phyloP scores from a whole-genome alignment of 2,113 vertebrate species.

The Rostratula benghalensis region DNA sequence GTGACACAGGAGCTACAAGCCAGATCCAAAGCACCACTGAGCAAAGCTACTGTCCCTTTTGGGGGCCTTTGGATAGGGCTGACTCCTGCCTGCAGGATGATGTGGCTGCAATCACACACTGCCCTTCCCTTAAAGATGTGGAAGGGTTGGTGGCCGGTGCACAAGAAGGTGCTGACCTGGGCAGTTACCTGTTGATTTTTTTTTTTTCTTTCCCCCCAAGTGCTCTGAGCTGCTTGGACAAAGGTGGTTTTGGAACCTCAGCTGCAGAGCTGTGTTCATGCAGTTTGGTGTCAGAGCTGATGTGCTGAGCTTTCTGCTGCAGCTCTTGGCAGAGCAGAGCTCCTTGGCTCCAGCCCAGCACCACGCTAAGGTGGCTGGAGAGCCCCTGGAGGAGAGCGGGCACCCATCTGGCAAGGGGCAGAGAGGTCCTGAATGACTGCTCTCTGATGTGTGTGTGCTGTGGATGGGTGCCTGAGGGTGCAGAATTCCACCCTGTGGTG shows the following conservation, averaged over 20 bases:
- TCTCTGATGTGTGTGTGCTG: no score
- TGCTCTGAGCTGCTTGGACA: neutral
- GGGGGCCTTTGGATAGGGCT: neutral
- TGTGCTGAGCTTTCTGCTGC: neutral
- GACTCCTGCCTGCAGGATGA: neutral
- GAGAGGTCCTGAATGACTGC: neutral
- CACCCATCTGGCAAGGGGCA: neutral
- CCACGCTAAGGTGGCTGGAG: neutral
- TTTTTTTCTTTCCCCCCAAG: neutral
- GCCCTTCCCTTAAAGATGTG: neutral
- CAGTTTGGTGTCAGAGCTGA: accelerated
- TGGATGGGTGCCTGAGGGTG: neutral
- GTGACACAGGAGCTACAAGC: neutral
- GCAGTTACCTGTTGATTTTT: neutral
- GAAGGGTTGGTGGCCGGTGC: neutral
- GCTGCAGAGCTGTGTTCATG: neutral
- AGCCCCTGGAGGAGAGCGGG: neutral
- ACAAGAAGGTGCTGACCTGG: neutral
- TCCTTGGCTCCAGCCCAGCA: neutral
- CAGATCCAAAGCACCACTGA: neutral
- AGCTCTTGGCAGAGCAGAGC: neutral
- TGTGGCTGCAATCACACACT: accelerated
- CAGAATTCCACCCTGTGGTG: neutral
- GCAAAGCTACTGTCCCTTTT: neutral
- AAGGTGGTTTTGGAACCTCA: neutral